These are phyloP conservation scores for Fistularia commersonii DNA, from an alignment of 2,797 vertebrate genomes.

Conservation along the genomic window DNA sequence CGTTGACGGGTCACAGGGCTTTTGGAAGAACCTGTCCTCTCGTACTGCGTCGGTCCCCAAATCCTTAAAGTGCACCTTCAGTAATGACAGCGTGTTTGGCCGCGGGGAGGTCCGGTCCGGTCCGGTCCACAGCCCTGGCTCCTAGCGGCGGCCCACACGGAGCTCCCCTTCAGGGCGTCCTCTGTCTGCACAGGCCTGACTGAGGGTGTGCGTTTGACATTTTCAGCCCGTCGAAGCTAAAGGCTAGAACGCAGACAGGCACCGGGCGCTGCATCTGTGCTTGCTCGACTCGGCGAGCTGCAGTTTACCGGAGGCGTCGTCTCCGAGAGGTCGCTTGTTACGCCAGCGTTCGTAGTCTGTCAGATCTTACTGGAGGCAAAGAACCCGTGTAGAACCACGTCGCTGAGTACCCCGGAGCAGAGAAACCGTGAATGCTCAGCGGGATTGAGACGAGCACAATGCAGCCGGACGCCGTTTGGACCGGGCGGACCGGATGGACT, in stretches of 20 bases:
- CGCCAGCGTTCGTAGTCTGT: too few species aligned
- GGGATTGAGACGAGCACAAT: too few species aligned
- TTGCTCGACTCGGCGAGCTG: background rate
- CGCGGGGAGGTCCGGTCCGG: too few species aligned
- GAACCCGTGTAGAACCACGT: background rate
- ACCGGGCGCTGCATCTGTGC: background rate
- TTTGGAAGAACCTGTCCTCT: too few species aligned
- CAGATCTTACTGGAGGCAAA: too few species aligned
- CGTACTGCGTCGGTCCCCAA: too few species aligned
- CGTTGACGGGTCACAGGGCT: too few species aligned
- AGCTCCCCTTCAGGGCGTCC: constrained; percentile 18
- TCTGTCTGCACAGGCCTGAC: constrained; percentile 14
- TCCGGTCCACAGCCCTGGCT: too few species aligned
- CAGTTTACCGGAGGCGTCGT: constrained; percentile 32
- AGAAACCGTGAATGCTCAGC: background rate
- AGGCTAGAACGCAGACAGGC: constrained; percentile 31
- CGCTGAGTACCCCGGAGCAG: background rate
- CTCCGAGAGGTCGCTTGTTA: constrained; percentile 13
- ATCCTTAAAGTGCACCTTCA: too few species aligned
- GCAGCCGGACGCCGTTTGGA: too few species aligned
- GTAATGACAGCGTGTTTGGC: too few species aligned
- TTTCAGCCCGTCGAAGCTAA: constrained; percentile 10
- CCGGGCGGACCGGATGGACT: too few species aligned
- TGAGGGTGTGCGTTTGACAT: constrained; percentile 3
- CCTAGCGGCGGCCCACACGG: constrained; percentile 2